phyloP scores from a whole-genome alignment of 2,888 invertebrate genomes.

The Apamea epomidion region DNA sequence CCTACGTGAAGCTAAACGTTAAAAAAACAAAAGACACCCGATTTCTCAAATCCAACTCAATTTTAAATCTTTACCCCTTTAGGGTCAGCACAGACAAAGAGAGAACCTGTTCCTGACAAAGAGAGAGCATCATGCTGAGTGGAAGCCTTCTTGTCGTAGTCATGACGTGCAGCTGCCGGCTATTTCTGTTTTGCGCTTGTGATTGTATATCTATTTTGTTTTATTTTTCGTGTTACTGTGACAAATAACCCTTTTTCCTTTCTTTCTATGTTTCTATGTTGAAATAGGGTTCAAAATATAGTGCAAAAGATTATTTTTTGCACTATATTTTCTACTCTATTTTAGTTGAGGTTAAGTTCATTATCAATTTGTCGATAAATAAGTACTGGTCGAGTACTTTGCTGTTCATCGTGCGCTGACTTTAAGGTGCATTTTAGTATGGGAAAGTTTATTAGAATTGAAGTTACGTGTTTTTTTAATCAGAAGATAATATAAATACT shows the following conservation, averaged over 20 bases:
- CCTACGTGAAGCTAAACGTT: neutral
- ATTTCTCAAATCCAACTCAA: neutral
- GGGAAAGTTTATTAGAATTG: neutral
- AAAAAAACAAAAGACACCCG: neutral
- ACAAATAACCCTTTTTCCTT: no score
- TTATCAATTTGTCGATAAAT: neutral
- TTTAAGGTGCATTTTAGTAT: neutral
- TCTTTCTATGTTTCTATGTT: neutral
- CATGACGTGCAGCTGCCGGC: neutral
- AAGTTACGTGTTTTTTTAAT: neutral
- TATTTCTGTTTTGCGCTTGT: neutral
- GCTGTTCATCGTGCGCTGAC: no score
- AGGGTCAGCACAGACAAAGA: neutral
- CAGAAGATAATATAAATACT: constrained; percentile 59
- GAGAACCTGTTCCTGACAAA: neutral
- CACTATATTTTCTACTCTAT: neutral
- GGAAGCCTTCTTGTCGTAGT: neutral
- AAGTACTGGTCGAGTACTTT: neutral
- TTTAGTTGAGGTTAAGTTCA: neutral
- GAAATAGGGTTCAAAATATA: neutral
- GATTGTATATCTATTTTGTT: no score
- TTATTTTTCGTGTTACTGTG: no score
- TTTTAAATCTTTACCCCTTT: neutral
- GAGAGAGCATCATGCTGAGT: neutral
- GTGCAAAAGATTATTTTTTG: neutral